Evolutionary conservation across 2,113 vertebrate species (phyloP).

Genomic region (Dromas ardeola): DNA sequence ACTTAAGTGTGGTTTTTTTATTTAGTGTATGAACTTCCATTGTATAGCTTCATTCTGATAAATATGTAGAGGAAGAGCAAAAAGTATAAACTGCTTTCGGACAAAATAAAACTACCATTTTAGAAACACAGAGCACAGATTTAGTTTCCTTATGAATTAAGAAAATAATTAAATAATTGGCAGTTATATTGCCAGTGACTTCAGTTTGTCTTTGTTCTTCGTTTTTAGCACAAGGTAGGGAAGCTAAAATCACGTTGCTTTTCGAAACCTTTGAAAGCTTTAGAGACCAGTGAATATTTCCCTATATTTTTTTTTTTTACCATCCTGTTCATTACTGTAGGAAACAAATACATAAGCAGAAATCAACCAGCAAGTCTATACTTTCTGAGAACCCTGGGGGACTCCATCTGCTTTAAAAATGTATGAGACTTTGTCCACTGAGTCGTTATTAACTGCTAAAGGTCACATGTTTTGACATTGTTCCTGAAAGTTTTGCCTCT

Average conservation of each 20-base stretch:
- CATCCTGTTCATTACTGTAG: neutral
- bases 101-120: neutral
- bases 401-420: constrained; percentile 3
- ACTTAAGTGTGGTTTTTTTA: neutral
- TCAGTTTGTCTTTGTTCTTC: neutral
- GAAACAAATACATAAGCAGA: neutral
- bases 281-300: neutral
- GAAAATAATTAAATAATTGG: neutral
- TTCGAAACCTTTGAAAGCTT: neutral
- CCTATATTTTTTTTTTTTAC: neutral
- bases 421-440: neutral
- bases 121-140: neutral
- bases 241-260: neutral
- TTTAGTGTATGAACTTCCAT: neutral
- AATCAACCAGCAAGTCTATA: neutral
- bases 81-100: neutral
- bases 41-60: neutral
- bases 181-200: neutral
- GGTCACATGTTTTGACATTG: neutral
- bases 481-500: neutral
- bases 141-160: neutral
- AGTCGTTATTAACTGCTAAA: neutral
- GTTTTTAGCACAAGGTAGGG: neutral
- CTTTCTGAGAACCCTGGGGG: neutral
- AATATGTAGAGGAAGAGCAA: neutral